Base-by-base conservation (phyloP, 2,113 vertebrate species). In the Sorex araneus region DNA sequence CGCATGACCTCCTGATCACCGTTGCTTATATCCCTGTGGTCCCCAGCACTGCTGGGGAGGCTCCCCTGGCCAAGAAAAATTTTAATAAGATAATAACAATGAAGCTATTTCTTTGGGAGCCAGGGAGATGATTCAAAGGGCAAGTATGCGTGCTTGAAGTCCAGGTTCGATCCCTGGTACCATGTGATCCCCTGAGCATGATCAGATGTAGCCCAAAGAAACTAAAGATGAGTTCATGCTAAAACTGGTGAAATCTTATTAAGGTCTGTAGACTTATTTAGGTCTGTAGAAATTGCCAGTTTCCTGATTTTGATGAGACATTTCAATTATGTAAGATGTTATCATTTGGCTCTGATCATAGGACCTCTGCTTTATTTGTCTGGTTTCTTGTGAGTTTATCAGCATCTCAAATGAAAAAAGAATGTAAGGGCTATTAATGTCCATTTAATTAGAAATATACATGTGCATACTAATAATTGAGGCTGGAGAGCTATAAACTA, bases 401-500 rank as follows among this genome's bases (percentile, higher is more conserved):
- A 74, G 87, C 88, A 73, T 91, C 73, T 93, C 25, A 54, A 40
- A 87, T 32, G 70, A 64, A 50, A 43, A 73, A 13, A 11, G 40
- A 40, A 40, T 40, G 1, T 34, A 84, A 71, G 28, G 71, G 23
- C 19, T 11, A 75, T 40, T 71, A 30, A 30, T 79, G 63, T 18
- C 66, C 73, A 40, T 69, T 92, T 54, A 87, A 57, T 77, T 78
- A 87, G 34, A 27, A 60, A 86, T 73, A 78, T 71, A 78, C 3
- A 2, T 43, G 18, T 81, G 80, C 69, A 74, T 81, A 66, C 32
- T 30, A 81, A 74, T 66, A 74, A 25, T 11, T 92, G 70, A 70
- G 85, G 45, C 36, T 70, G 63, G 7, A 85, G 32, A 67, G 75
- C 36, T 92, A 40, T 21, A 81, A 94, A 43, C 36, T 89, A 70